Conservation (phyloP, 2,113 vertebrate genomes). For the Albula goreensis region DNA sequence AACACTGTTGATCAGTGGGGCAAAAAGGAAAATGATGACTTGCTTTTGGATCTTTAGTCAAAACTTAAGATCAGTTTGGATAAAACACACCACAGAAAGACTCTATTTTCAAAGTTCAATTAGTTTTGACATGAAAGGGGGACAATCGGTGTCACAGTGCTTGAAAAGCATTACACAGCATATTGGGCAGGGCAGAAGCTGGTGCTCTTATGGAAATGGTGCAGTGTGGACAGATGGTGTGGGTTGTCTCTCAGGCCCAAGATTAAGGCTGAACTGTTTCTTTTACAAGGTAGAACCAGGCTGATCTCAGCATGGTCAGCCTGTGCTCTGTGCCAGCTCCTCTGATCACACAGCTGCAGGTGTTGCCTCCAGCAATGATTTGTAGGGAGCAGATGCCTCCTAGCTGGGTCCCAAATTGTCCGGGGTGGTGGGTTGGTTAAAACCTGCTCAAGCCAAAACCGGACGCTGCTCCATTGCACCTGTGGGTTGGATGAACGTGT, state of each 20-base stretch:
- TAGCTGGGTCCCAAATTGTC: conserved; percentile 46
- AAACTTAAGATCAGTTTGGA: too few species aligned
- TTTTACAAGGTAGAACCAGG: conserved; percentile 21
- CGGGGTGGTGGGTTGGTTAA: conserved; percentile 40
- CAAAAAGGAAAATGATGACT: not conserved
- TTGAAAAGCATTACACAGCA: not conserved
- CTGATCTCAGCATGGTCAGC: conserved; percentile 31
- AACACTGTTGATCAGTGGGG: conserved; percentile 28
- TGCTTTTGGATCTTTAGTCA: too few species aligned
- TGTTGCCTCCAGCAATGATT: conserved; percentile 53
- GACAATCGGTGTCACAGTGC: not conserved
- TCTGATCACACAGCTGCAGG: conserved; percentile 38
- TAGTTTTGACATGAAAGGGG: not conserved
- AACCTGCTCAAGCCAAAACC: conserved; percentile 25
- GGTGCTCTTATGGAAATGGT: not conserved
- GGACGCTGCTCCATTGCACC: conserved; percentile 55
- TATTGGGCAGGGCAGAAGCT: not conserved
- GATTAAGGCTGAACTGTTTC: not conserved
- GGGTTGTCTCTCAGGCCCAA: not conserved
- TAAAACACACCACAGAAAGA: not conserved
- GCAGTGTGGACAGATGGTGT: not conserved
- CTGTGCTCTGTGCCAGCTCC: conserved; percentile 28
- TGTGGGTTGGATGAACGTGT: not conserved
- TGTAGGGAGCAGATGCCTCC: conserved; percentile 59
- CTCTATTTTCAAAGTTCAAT: not conserved